Evolutionary conservation across 2,113 vertebrate species (phyloP), one percentile per base, ranked within the genome.

Genomic region (Accipiter virgatus): DNA sequence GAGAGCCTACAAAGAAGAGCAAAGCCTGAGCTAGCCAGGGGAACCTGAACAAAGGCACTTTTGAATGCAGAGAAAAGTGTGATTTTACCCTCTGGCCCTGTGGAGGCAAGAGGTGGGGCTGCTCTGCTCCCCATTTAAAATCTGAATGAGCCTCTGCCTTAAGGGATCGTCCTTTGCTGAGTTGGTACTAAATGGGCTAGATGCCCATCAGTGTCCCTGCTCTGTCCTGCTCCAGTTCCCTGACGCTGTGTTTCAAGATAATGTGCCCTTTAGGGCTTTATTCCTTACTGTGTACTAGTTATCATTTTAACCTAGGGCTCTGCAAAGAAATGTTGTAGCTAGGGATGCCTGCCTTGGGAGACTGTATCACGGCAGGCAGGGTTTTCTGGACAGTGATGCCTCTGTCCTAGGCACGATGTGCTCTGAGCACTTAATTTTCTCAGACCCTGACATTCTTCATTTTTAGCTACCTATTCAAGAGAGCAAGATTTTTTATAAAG

Each of bases 131-230:
- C 86, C 19, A 8, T 91, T 90, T 92, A 75, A 68, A 75, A 80
- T 85, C 74, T 82, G 81, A 91, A 75, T 66, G 71, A 93, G 75
- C 23, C 36, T 86, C 53, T 93, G 85, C 90, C 85, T 72, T 53
- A 19, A 92, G 90, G 78, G 67, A 32, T 80, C 0, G 0, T 45
- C 8, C 2, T 52, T 83, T 23, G n/a, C 55, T 36, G 74, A 40
- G 59, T 67, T 94, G 65, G 42, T 90, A 29, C 79, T 91, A 89
- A 89, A 95, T 91, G 75, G 96, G 65, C 20, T 95, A 70, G 68
- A 72, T 91, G 78, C 74, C 66, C 81, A 93, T 95, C 70, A n/a
- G 65, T 85, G 70, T 88, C 61, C 56, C 40, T 47, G 32, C 72
- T 87, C 81, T 58, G 75, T 87, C 75, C 79, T 83, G 43, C 62